Evolutionary conservation across 37 sponge, comb jelly and placozoan species (phyloP).

Genomic region (Beroe ovata): DNA sequence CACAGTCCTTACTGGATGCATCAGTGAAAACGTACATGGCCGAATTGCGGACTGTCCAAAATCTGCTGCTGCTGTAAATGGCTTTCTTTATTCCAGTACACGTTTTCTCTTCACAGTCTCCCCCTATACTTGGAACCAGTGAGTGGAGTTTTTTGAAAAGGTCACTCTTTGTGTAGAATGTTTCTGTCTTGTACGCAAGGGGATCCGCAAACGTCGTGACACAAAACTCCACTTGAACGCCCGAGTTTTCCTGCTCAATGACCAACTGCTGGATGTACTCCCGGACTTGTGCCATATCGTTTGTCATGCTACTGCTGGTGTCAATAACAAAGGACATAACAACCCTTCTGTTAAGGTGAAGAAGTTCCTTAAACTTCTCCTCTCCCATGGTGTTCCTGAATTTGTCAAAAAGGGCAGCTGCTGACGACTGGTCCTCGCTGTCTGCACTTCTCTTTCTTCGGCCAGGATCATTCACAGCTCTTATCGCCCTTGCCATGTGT

Average conservation of each 20-base stretch:
- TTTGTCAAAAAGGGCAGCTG: background rate
- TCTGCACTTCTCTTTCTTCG: background rate
- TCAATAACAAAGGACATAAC: background rate
- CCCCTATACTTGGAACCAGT: background rate
- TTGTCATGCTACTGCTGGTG: background rate
- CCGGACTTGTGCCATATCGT: background rate
- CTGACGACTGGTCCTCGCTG: background rate
- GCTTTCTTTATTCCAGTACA: background rate
- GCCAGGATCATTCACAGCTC: background rate
- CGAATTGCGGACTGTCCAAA: conserved; percentile 1
- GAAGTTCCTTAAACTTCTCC: background rate
- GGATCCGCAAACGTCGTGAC: background rate
- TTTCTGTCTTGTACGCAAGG: background rate
- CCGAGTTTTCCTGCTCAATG: background rate
- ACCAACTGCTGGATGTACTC: background rate
- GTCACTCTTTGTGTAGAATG: background rate
- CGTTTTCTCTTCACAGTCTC: background rate
- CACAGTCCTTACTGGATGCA: conserved; percentile 33
- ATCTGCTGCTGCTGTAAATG: background rate
- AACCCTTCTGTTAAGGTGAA: background rate
- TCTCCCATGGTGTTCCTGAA: conserved; percentile 2
- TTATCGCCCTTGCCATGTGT: conserved; percentile 52
- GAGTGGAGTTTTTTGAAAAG: background rate
- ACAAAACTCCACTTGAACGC: background rate
- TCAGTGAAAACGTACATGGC: conserved; percentile 56